Conservation (phyloP, 2,113 vertebrate species). For the Peromyscus californicus region DNA sequence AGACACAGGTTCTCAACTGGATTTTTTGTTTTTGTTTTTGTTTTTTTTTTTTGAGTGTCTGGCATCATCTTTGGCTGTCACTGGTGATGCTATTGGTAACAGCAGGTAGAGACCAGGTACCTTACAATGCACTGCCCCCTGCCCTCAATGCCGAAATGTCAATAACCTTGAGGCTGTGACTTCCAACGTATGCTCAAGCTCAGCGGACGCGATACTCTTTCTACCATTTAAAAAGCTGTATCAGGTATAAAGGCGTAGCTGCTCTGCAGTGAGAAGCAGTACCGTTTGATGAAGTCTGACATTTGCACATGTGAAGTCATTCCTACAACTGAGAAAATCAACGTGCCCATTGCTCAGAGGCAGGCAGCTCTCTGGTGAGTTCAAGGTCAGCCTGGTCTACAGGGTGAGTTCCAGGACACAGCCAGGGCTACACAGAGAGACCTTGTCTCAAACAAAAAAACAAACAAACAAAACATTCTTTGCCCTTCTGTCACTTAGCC, state of each 20-base stretch:
- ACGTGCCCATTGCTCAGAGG: background rate
- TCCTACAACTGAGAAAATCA: background rate
- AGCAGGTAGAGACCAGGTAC: background rate
- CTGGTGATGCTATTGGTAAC: background rate
- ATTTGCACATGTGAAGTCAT: background rate
- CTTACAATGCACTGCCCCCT: background rate
- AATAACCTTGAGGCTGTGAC: background rate
- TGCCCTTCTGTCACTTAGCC: background rate
- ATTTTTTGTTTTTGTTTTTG: background rate
- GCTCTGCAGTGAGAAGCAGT: background rate
- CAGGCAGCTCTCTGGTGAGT: background rate
- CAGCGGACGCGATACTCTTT: background rate
- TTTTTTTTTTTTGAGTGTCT: background rate
- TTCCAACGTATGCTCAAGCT: background rate
- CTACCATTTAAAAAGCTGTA: background rate
- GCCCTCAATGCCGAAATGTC: background rate
- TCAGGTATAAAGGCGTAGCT: background rate
- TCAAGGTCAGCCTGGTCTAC: background rate
- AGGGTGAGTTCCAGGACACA: background rate
- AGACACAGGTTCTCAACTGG: background rate
- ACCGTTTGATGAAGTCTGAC: background rate
- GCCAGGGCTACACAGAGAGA: background rate
- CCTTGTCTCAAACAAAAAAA: background rate
- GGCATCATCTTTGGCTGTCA: background rate
- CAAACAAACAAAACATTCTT: background rate